These are phyloP conservation scores for Euwallacea similis DNA, from an alignment of 1,140 invertebrate genomes.

Conservation along the genomic window DNA sequence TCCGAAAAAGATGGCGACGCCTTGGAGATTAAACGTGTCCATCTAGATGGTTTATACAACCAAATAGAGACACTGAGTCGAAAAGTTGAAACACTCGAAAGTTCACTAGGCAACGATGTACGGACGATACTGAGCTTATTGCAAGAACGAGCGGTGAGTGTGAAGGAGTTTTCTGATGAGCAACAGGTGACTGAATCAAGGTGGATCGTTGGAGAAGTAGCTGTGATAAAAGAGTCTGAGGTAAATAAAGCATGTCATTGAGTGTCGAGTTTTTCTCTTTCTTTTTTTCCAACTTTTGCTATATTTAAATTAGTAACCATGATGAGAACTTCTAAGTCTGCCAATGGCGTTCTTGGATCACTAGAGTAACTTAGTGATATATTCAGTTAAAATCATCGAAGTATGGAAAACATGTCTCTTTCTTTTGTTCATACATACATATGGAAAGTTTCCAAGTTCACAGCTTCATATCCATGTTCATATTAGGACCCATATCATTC, in stretches of 20 bases:
- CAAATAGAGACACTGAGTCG: constrained; percentile 68
- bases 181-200: not conserved
- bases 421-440: no score
- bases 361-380: no score
- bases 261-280: not conserved
- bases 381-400: no score
- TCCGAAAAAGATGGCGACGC: constrained; percentile 49
- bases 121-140: constrained; percentile 67
- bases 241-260: constrained; percentile 19
- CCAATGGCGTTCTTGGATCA: no score
- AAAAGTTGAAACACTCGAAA: constrained; percentile 65
- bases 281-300: no score
- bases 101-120: constrained; percentile 67
- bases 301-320: no score
- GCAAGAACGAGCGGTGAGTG: constrained; percentile 55
- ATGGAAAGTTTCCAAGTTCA: no score
- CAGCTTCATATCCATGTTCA: not conserved
- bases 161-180: not conserved
- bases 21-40: constrained; percentile 49
- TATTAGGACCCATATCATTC: not conserved
- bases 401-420: no score
- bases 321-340: no score
- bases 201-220: constrained; percentile 25
- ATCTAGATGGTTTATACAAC: constrained; percentile 58
- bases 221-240: constrained; percentile 33